Evolutionary conservation across 1,140 invertebrate species (phyloP).

Genomic region (Drosophila ironensis): DNA sequence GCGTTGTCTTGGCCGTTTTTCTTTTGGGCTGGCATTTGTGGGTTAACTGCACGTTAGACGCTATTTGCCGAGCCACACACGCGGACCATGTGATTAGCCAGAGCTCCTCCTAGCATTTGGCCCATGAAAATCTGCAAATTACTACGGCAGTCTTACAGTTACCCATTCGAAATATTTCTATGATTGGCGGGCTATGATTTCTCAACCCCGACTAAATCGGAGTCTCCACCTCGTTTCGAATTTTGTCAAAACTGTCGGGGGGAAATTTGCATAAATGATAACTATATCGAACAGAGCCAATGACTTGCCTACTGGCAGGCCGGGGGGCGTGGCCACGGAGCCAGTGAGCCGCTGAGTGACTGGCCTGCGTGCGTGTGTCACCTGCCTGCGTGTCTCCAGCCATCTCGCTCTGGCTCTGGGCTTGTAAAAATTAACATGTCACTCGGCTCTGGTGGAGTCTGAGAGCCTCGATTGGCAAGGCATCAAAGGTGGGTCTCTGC

Average conservation of each 20-base stretch:
- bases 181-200: too few relatives aligned
- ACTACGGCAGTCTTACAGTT: too few relatives aligned
- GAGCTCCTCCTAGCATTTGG: slow-evolving; percentile 31
- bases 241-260: slow-evolving; percentile 52
- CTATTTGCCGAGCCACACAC: slow-evolving; percentile 48
- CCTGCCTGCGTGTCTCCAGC: slow-evolving; percentile 27
- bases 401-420: slow-evolving; percentile 52
- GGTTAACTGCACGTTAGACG: slow-evolving; percentile 78
- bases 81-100: slow-evolving; percentile 55
- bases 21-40: slow-evolving; percentile 66
- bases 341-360: slow-evolving; percentile 26
- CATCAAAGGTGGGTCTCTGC: slow-evolving; percentile 6
- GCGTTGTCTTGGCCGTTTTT: slow-evolving; percentile 50
- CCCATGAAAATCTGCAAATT: slow-evolving; percentile 1
- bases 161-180: too few relatives aligned
- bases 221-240: slow-evolving; percentile 4
- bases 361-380: slow-evolving; percentile 51
- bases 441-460: slow-evolving; percentile 41
- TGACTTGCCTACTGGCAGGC: slow-evolving; percentile 41
- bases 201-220: slow-evolving; percentile 1
- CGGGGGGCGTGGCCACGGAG: slow-evolving; percentile 53
- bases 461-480: slow-evolving; percentile 14
- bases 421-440: slow-evolving; percentile 64
- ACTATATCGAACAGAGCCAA: slow-evolving; percentile 66
- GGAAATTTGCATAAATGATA: slow-evolving; percentile 76